Percentiles rank a stretch among this genome's conserved stretches.
phyloP scores from a whole-genome alignment of 2,888 invertebrate genomes.

The Synanthedon myopaeformis region DNA sequence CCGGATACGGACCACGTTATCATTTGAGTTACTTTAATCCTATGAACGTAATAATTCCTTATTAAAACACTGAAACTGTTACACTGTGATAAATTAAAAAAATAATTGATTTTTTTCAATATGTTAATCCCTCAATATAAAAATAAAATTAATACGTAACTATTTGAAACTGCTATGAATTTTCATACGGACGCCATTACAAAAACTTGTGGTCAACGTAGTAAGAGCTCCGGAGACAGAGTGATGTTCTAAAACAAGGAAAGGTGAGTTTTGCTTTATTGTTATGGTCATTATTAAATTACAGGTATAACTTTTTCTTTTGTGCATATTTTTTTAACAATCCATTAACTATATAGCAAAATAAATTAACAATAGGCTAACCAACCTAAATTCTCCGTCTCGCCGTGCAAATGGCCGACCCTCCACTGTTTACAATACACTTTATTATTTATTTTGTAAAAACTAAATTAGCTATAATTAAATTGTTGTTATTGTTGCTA shows the following conservation, averaged over 20 bases:
- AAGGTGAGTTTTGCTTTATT: constrained; percentile 58
- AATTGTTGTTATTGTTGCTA: constrained; percentile 16
- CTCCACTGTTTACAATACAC: constrained; percentile 74
- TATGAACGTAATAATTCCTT: constrained; percentile 40
- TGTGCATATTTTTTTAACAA: constrained; percentile 50
- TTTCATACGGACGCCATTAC: constrained; percentile 64
- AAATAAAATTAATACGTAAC: constrained; percentile 31
- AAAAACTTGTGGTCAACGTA: constrained; percentile 57
- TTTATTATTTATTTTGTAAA: constrained; percentile 11
- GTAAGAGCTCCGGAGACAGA: constrained; percentile 64
- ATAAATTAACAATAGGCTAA: constrained; percentile 54
- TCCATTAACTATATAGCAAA: constrained; percentile 58
- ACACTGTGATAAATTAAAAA: constrained; percentile 32
- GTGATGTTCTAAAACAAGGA: constrained; percentile 65
- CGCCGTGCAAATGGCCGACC: constrained; percentile 79
- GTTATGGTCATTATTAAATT: constrained; percentile 41
- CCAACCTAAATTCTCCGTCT: constrained; percentile 74
- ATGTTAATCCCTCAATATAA: constrained; percentile 14
- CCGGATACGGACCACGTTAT: constrained; percentile 61
- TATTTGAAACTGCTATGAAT: constrained; percentile 42
- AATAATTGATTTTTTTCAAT: constrained; percentile 21
- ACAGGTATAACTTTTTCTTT: constrained; percentile 33
- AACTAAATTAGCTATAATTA: no score
- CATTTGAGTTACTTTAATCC: constrained; percentile 62
- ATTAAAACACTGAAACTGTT: constrained; percentile 23